Evolutionary conservation across 2,888 invertebrate species (phyloP), one percentile per base, ranked within the genome.

Genomic region (Cheilosia pagana): DNA sequence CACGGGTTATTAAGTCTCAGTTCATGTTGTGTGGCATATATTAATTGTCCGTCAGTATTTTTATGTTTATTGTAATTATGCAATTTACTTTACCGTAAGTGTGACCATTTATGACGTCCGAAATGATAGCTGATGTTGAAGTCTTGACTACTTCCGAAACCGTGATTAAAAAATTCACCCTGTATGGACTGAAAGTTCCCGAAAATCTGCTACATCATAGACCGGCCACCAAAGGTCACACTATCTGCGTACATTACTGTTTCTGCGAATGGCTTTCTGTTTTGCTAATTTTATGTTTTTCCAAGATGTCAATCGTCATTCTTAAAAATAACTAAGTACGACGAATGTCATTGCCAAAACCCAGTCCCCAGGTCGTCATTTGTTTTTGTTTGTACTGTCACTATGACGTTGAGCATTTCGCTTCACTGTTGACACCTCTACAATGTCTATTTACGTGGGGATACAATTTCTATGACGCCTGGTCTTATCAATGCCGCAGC

Each of bases 341-440:
- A 53, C 28, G 53, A 67, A 67, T 43, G 53, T 43, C 53, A 31
- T 19, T 43, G 19, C 12, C 67, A 53, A 53, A 43, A 23, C 23
- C 23, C 23, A 25, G 23, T 25, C 16, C 50, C 4, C 14, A 45
- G 16, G 1, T 19, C 19, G 28, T 25, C 25, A 23, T 39, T 52
- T 55, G 67, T 68, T 53, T 55, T 55, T 31, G 43, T 68, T 55
- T 55, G n/a, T 28, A 3, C 19, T 60, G 2, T n/a, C 6, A 8
- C 4, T 5, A 35, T 35, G 12, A 35, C 12, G 12, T 16, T 43
- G 4, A n/a, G 28, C 3, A 53, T 10, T 53, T 53, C 1, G 8
- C 0, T 53, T 16, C 7, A 3, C 16, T 12, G 2, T 7, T 21
- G 23, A 23, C 28, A 52, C 14, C 14, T n/a, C 52, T 52, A 25